A percentile compares a stretch with the other conserved stretches of the same genome.
These are phyloP conservation scores for Sphaerophoria rueppellii DNA, from an alignment of 2,888 invertebrate genomes.

Conservation along the genomic window DNA sequence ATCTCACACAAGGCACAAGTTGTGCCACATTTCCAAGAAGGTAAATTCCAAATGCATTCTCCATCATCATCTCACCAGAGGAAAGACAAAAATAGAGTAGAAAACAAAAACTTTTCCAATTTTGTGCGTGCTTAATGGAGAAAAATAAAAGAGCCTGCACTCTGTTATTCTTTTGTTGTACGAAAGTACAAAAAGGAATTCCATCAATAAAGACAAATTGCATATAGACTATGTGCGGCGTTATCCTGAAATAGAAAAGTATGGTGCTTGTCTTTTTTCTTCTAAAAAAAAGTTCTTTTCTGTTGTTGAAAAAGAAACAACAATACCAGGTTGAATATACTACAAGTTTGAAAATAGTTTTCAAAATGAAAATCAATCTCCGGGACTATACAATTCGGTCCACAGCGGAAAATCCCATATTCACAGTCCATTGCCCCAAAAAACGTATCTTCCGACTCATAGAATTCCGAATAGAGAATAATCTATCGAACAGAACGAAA, in stretches of 20 bases:
- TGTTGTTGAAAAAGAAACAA: no score
- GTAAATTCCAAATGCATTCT: not conserved
- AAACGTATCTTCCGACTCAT: conserved; percentile 54
- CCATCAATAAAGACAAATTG: conserved; percentile 16
- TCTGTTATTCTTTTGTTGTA: conserved; percentile 39
- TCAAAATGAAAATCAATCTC: not conserved
- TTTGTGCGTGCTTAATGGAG: conserved; percentile 59
- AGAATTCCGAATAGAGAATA: conserved; percentile 45
- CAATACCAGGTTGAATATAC: no score
- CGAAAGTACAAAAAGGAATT: not conserved
- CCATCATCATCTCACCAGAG: conserved; percentile 8
- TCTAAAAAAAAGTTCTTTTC: no score
- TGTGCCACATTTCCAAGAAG: conserved; percentile 1
- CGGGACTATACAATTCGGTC: not conserved
- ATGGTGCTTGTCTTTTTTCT: not conserved
- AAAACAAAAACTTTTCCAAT: conserved; percentile 63
- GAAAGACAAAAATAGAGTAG: not conserved
- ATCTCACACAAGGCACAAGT: not conserved
- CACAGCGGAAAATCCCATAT: conserved; percentile 37
- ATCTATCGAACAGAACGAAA: conserved; percentile 25
- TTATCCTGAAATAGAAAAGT: conserved; percentile 13
- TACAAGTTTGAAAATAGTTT: not conserved
- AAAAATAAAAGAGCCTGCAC: conserved; percentile 35
- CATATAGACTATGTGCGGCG: not conserved
- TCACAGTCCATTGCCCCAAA: conserved; percentile 62